Conservation (phyloP, 1,140 invertebrate species). For the Caenorhabditis latens region DNA sequence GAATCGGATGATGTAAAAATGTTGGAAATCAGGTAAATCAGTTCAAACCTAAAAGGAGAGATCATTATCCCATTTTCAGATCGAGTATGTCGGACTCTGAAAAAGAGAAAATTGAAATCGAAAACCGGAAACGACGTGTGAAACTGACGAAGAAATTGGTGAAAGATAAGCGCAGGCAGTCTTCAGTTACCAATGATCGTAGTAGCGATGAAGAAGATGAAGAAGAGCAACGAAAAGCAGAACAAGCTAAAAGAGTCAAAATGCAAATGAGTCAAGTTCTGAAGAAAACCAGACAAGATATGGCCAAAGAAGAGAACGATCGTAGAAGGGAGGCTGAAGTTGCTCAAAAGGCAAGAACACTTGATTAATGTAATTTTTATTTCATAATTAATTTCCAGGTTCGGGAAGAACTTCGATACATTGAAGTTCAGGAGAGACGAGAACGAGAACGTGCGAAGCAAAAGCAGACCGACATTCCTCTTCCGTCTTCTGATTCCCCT, state of each 20-base stretch:
- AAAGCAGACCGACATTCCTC: background rate
- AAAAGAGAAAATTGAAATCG: constrained; percentile 74
- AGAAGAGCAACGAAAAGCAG: constrained; percentile 51
- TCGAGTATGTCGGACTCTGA: constrained; percentile 76
- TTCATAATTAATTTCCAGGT: constrained; percentile 4
- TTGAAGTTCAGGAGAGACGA: constrained; percentile 41
- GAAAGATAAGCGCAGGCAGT: constrained; percentile 51
- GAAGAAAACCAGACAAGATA: constrained; percentile 72
- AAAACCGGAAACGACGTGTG: constrained; percentile 75
- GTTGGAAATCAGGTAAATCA: constrained; percentile 36
- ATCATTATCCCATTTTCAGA: background rate
- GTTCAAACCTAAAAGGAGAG: background rate
- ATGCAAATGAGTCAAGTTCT: constrained; percentile 70
- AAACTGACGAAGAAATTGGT: constrained; percentile 69
- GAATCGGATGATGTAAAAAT: constrained; percentile 26
- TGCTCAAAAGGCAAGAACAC: constrained; percentile 47
- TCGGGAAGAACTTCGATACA: constrained; percentile 50
- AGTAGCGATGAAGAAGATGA: constrained; percentile 57
- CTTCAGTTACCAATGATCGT: constrained; percentile 17
- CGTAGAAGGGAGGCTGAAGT: constrained; percentile 64
- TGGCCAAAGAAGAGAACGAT: constrained; percentile 74
- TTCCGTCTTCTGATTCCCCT: background rate
- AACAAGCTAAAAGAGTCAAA: constrained; percentile 13
- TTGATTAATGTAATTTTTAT: background rate
- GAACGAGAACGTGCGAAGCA: constrained; percentile 28